Evolutionary conservation across 2,113 vertebrate species (phyloP).

Genomic region (Urocolius indicus): DNA sequence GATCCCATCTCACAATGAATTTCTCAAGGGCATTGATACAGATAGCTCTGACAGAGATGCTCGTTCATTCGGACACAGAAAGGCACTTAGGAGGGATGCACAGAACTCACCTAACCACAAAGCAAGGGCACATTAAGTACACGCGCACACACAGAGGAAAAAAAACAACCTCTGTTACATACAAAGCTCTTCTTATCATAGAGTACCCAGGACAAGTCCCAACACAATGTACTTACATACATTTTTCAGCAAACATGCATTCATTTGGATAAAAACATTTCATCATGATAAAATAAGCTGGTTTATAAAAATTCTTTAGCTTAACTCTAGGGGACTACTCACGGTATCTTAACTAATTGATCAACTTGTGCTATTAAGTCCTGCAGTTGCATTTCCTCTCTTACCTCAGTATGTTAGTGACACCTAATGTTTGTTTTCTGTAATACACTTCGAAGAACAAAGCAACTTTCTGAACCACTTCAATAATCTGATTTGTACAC

Average conservation of each 20-base stretch:
- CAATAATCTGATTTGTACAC: background rate
- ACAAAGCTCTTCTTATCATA: background rate
- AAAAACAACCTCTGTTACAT: no score
- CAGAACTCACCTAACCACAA: background rate
- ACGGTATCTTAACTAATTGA: background rate
- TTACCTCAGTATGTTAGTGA: constrained; percentile 56
- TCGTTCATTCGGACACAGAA: background rate
- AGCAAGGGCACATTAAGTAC: background rate
- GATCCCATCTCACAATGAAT: background rate
- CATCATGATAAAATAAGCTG: background rate
- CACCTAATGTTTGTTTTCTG: constrained; percentile 67
- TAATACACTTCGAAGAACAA: background rate
- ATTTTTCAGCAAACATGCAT: background rate
- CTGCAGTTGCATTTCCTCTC: background rate
- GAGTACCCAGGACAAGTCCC: background rate
- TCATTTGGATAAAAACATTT: background rate
- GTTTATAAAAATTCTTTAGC: background rate
- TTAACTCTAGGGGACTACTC: background rate
- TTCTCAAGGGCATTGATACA: background rate
- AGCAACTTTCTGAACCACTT: background rate
- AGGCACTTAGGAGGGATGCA: background rate
- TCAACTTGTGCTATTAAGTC: background rate
- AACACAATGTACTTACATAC: rapidly evolving
- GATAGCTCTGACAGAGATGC: background rate
- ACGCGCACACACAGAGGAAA: no score